Conservation (phyloP, 2,888 invertebrate species). For the Stratiomys singularior region DNA sequence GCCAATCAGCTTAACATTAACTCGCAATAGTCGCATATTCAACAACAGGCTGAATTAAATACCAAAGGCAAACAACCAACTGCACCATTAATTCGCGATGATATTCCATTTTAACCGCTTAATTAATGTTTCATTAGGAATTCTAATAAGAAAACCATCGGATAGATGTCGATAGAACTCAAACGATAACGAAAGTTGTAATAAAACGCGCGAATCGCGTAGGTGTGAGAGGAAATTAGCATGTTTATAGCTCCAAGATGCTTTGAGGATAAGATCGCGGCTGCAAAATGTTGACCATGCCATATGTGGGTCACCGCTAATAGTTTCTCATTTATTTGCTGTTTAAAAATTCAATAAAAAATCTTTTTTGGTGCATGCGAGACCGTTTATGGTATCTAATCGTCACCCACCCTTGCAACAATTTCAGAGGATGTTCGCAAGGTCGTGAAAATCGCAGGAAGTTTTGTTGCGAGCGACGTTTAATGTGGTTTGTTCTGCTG, state of each 20-base stretch:
- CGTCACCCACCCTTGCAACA: background rate
- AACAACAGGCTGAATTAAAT: background rate
- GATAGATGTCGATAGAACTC: constrained; percentile 15
- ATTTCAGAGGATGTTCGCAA: background rate
- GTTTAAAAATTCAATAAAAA: background rate
- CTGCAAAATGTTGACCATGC: constrained; percentile 6
- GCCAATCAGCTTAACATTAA: too few species aligned
- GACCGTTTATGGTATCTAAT: background rate
- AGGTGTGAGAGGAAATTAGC: constrained; percentile 15
- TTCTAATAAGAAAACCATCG: constrained; percentile 3
- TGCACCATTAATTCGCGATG: background rate
- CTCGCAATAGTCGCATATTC: background rate
- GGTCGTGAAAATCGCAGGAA: background rate
- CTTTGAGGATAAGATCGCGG: constrained; percentile 2
- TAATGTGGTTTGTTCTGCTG: background rate
- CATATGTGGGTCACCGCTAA: constrained; percentile 30
- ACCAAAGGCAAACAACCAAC: background rate
- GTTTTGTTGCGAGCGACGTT: background rate
- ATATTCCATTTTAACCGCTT: constrained; percentile 18
- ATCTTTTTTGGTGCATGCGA: background rate
- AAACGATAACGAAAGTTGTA: constrained; percentile 7
- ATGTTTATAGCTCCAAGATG: background rate
- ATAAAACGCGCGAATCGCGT: background rate
- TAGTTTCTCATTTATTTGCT: constrained; percentile 17
- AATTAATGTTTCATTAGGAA: constrained; percentile 20